Percentiles rank a stretch among this genome's conserved stretches.
Conservation (phyloP, 2,888 invertebrate species). For the Phytoseiulus persimilis region DNA sequence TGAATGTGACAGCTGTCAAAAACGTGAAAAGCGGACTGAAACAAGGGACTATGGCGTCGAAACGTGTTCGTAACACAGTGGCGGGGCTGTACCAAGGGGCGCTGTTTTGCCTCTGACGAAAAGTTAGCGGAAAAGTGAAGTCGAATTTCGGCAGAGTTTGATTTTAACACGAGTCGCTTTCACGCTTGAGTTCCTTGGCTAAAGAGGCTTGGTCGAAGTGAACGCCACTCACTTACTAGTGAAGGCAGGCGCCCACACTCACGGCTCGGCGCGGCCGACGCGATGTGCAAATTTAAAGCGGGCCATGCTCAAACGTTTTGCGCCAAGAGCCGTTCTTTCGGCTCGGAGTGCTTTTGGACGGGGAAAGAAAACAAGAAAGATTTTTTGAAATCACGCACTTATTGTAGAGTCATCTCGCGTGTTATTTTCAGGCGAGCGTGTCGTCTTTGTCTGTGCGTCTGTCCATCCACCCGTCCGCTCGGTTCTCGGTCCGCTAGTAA, state of each 20-base stretch:
- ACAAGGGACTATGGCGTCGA: too few relatives aligned
- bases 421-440: background rate
- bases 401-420: background rate
- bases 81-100: background rate
- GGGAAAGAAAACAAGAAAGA: background rate
- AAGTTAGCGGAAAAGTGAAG: background rate
- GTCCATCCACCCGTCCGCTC: background rate
- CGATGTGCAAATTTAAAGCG: background rate
- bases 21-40: too few relatives aligned
- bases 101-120: background rate
- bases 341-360: background rate
- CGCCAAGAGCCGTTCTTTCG: background rate
- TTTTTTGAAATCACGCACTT: background rate
- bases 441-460: background rate
- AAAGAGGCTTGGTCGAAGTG: background rate
- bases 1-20: too few relatives aligned
- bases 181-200: background rate
- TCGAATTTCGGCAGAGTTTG: background rate
- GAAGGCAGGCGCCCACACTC: background rate
- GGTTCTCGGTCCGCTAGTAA: too few relatives aligned
- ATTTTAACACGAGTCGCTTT: conserved; percentile 5
- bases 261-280: background rate
- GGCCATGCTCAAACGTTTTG: background rate
- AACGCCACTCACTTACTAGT: background rate
- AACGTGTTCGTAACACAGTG: background rate